Base-by-base conservation (phyloP, 1,140 invertebrate genomes). In the Zaprionus kolodkinae region DNA sequence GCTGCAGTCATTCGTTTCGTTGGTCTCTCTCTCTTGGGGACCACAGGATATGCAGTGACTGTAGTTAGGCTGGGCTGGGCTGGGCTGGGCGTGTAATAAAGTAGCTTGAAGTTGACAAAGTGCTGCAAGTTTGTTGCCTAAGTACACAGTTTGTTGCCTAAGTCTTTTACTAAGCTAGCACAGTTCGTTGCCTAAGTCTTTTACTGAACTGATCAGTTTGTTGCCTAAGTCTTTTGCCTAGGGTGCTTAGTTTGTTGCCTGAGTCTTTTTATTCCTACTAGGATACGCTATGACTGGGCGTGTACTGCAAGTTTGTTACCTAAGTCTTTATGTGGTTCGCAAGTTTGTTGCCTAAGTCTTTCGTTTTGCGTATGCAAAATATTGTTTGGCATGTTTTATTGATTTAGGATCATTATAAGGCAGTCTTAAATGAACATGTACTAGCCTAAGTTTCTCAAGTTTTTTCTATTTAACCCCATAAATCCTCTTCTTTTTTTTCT, bases 161-260 rank as follows among this genome's bases (percentile, higher is more conserved):
- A 69, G 56, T 77, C 76, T 82, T 87, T 81, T 72, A 70, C 7
- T 10, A 15, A 0, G 33, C 0, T 15, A 2, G 6, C 6, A n/a
- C 2, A 91, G 87, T 91, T 91, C 78, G 87, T 73, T 84, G 83
- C 83, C 70, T 91, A 87, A 91, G 83, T 91, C 87, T 84, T 91
- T 91, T 76, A 21, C 21, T n/a, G n/a, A 21, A 21, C 21, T 43
- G 6, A 1, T 40, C 2, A 91, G 87, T 91, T 91, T 76, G 87
- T 73, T 84, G 83, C 83, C 70, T 91, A 84, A 91, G 83, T 91
- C 87, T 84, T 91, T 91, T 91, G 73, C 6, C 3, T 43, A 1
- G 33, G 0, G n/a, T 2, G 6, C 6, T 40, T 1, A 91, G 87
- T 91, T 91, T 76, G 87, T 73, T 84, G 83, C 83, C 70, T 91